Percentiles rank a stretch among this genome's conserved stretches.
Evolutionary conservation across 1,140 invertebrate genomes (phyloP).

Genomic region (Oryctes rhinoceros): DNA sequence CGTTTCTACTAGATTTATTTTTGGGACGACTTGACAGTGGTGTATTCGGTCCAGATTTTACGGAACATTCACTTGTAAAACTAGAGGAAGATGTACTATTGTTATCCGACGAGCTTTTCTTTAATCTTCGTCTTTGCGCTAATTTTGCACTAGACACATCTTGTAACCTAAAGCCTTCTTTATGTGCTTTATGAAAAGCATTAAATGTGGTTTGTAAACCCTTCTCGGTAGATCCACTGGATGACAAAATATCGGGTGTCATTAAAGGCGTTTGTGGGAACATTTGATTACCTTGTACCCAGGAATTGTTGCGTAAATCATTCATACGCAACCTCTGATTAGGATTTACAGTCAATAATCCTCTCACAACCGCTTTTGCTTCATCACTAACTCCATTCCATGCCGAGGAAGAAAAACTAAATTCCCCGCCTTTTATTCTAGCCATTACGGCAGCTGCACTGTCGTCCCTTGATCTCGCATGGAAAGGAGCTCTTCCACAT

Average conservation of each 20-base stretch:
- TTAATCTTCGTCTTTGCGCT: conserved; percentile 74
- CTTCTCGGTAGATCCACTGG: conserved; percentile 59
- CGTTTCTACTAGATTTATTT: conserved; percentile 42
- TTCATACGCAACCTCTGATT: conserved; percentile 73
- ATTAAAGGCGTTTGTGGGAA: conserved; percentile 65
- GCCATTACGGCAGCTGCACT: conserved; percentile 79
- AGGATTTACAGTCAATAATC: conserved; percentile 84
- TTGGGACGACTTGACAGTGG: conserved; percentile 53
- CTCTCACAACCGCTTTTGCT: conserved; percentile 80
- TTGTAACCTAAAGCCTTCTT: conserved; percentile 68
- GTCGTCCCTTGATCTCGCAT: conserved; percentile 72
- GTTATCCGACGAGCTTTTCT: conserved; percentile 65
- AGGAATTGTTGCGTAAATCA: conserved; percentile 71
- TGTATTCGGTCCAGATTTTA: conserved; percentile 52
- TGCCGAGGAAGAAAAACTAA: conserved; percentile 74
- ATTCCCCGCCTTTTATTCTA: conserved; percentile 79
- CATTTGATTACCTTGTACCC: conserved; percentile 66
- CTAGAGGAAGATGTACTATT: conserved; percentile 57
- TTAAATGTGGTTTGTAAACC: conserved; percentile 68
- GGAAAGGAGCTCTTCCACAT: conserved; percentile 85
- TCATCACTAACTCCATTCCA: conserved; percentile 78
- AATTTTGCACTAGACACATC: conserved; percentile 75
- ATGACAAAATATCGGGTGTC: conserved; percentile 66
- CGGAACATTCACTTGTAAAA: conserved; percentile 57
- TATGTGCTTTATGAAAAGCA: conserved; percentile 75